These are phyloP conservation scores for Pseudococcus longispinus DNA, from an alignment of 2,888 invertebrate genomes.

Conservation along the genomic window DNA sequence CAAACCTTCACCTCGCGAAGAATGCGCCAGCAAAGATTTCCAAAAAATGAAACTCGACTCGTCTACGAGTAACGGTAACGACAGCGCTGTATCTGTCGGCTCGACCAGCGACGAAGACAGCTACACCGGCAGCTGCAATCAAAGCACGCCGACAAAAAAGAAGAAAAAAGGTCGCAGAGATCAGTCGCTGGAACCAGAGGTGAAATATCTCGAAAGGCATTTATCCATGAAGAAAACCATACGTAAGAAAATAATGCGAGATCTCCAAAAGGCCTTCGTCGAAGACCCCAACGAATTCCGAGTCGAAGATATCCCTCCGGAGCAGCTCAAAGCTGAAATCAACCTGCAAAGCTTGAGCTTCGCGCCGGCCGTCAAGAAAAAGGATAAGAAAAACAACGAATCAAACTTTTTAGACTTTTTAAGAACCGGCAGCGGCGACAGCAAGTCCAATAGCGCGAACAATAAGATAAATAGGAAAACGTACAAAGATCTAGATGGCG, in stretches of 20 bases:
- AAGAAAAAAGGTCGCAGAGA: slow-evolving; percentile 69
- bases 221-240: slow-evolving; percentile 88
- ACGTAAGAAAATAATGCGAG: slow-evolving; percentile 83
- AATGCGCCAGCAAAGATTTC: slow-evolving; percentile 63
- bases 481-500: slow-evolving; percentile 59
- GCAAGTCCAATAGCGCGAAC: slow-evolving; percentile 32
- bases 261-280: slow-evolving; percentile 77
- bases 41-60: slow-evolving; percentile 63
- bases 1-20: slow-evolving; percentile 62
- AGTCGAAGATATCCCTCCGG: slow-evolving; percentile 71
- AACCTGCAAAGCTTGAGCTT: slow-evolving; percentile 74
- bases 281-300: slow-evolving; percentile 77
- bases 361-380: slow-evolving; percentile 65
- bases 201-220: slow-evolving; percentile 79
- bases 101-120: slow-evolving; percentile 64
- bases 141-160: slow-evolving; percentile 59
- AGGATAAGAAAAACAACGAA: slow-evolving; percentile 66
- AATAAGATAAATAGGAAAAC: slow-evolving; percentile 55
- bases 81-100: slow-evolving; percentile 64
- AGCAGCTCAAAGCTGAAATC: slow-evolving; percentile 73
- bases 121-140: slow-evolving; percentile 59
- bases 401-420: slow-evolving; percentile 75
- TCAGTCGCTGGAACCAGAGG: slow-evolving; percentile 74
- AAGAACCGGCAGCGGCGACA: slow-evolving; percentile 66
- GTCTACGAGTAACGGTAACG: slow-evolving; percentile 63